phyloP scores from a whole-genome alignment of 2,797 vertebrate species.

The Paguma larvata region DNA sequence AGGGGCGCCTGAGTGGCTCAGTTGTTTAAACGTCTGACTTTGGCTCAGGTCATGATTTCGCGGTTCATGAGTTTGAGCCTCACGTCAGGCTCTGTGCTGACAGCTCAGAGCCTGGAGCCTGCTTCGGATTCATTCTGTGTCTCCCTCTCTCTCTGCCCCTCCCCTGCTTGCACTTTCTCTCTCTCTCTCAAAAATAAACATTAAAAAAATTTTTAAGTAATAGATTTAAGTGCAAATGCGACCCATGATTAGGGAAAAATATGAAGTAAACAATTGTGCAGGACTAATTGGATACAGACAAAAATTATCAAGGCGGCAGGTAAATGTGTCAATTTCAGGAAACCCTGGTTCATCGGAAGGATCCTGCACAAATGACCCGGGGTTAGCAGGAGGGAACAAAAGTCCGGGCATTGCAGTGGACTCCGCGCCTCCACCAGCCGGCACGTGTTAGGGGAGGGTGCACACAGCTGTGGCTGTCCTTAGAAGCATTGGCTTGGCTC shows the following conservation, averaged over 20 bases:
- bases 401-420: neutral
- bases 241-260: neutral
- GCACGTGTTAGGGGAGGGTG: neutral
- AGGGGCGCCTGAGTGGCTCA: no score
- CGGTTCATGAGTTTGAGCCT: rapidly evolving
- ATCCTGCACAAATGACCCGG: neutral
- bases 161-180: no score
- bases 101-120: no score
- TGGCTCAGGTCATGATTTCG: no score
- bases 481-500: neutral
- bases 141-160: no score
- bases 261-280: neutral
- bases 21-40: no score
- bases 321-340: neutral
- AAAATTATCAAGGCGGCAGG: neutral
- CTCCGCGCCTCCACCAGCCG: neutral
- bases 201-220: neutral
- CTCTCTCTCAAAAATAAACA: no score
- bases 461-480: neutral
- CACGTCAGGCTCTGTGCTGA: no score
- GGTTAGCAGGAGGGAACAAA: neutral
- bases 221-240: neutral
- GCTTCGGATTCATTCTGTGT: no score
- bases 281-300: neutral
- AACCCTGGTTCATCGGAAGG: neutral